Percentiles rank a stretch among this genome's conserved stretches.
Conservation (phyloP, 2,797 vertebrate species). For the Neopelma chrysocephalum region DNA sequence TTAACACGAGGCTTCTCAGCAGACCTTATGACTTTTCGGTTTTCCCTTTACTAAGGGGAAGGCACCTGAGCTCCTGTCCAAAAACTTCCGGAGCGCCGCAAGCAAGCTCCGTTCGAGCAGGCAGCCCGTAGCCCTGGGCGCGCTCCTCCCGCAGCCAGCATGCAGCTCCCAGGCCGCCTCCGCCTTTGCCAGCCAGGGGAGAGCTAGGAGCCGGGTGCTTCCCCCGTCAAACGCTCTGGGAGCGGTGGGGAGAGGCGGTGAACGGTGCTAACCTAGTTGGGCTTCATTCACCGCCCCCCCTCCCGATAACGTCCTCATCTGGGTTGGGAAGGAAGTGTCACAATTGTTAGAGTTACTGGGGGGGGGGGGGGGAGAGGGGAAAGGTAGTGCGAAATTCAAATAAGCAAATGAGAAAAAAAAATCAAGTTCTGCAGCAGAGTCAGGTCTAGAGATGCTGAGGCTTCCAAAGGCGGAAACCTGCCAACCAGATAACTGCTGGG, state of each 20-base stretch:
- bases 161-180: not conserved
- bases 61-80: not conserved
- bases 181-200: not conserved
- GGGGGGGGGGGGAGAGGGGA: fast-evolving
- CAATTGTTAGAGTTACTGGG: not conserved
- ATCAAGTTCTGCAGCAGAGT: not conserved
- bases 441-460: not conserved
- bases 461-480: not conserved
- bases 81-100: not conserved
- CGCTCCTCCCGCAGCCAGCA: not conserved
- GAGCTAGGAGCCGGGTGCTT: not conserved
- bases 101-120: not conserved
- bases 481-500: not conserved
- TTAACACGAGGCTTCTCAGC: not conserved
- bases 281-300: not conserved
- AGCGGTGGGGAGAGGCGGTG: not conserved
- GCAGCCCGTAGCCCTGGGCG: not conserved
- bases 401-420: not conserved
- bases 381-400: not conserved
- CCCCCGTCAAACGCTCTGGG: not conserved
- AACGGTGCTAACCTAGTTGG: not conserved
- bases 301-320: not conserved
- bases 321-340: not conserved
- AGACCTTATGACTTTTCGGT: not conserved
- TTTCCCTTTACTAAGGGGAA: not conserved